phyloP scores from a whole-genome alignment of 2,888 invertebrate species.

The Limnephilus rhombicus region DNA sequence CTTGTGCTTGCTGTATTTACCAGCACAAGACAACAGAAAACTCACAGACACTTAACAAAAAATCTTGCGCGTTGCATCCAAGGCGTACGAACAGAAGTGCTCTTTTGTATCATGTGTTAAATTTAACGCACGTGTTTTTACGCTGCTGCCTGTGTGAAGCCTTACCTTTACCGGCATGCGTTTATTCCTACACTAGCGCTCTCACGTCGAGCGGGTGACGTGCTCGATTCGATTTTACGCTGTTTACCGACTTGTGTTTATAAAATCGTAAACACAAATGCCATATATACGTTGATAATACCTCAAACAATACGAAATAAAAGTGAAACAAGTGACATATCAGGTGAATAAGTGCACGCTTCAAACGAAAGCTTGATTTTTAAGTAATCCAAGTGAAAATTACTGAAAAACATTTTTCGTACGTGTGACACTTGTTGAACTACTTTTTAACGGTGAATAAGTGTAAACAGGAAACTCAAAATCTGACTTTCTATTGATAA shows the following conservation, averaged over 20 bases:
- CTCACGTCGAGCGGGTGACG: slow-evolving; percentile 16
- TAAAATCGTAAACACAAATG: slow-evolving; percentile 25
- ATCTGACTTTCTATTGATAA: slow-evolving; percentile 30
- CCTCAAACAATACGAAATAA: slow-evolving; percentile 2
- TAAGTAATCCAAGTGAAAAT: slow-evolving; percentile 4
- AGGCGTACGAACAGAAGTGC: not conserved
- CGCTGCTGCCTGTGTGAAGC: not conserved
- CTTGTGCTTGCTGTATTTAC: not conserved
- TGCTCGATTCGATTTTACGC: not conserved
- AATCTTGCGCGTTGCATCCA: not conserved
- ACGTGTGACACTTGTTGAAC: slow-evolving; percentile 54
- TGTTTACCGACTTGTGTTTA: slow-evolving; percentile 20
- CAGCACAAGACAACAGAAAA: not conserved
- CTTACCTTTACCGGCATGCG: slow-evolving; percentile 35
- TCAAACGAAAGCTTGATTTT: not conserved
- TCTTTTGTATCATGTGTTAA: not conserved
- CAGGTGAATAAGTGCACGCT: slow-evolving; percentile 17
- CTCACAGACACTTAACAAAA: not conserved
- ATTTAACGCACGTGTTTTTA: not conserved
- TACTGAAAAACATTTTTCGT: not conserved
- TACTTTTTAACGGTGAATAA: slow-evolving; percentile 36
- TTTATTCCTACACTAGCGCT: slow-evolving; percentile 26
- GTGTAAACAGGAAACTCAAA: slow-evolving; percentile 38
- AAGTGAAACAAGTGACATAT: not conserved
- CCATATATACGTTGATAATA: not conserved